phyloP scores from a whole-genome alignment of 2,113 vertebrate genomes.

The Stigmatopora argus region DNA sequence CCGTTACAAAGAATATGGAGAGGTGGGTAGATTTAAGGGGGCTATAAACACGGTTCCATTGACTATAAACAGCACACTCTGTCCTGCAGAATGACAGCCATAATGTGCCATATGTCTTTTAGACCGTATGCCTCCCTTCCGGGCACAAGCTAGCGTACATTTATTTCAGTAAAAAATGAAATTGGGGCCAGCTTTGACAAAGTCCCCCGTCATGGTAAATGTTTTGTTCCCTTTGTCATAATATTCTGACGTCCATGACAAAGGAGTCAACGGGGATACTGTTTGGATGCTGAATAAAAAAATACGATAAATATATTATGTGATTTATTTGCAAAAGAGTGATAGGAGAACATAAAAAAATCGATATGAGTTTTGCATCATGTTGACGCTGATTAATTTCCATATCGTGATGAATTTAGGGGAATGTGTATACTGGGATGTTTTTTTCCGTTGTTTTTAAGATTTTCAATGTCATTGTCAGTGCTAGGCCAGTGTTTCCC shows the following conservation, averaged over 20 bases:
- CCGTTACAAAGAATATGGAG: constrained; percentile 17
- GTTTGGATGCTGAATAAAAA: constrained; percentile 7
- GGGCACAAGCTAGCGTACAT: constrained; percentile 9
- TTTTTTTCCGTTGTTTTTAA: neutral
- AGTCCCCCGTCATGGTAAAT: constrained; percentile 7
- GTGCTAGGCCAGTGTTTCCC: too few relatives aligned
- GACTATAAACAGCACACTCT: neutral
- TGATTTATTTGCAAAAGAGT: neutral
- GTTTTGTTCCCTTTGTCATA: constrained; percentile 16
- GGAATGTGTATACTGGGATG: neutral
- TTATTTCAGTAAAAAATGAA: constrained; percentile 13
- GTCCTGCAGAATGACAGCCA: constrained; percentile 14
- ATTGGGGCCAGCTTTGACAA: constrained; percentile 2
- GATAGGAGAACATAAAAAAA: neutral
- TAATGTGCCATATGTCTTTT: constrained; percentile 21
- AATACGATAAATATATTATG: neutral
- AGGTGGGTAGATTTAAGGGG: constrained; percentile 18
- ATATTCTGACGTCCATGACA: neutral
- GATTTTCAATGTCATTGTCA: too few relatives aligned
- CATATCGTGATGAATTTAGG: constrained; percentile 4
- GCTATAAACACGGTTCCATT: constrained; percentile 1
- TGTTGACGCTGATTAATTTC: neutral
- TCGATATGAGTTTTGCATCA: neutral
- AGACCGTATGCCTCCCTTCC: constrained; percentile 15
- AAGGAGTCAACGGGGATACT: neutral